A percentile compares a stretch with the other conserved stretches of the same genome.
phyloP scores from a whole-genome alignment of 2,888 invertebrate genomes.

The Acleris holmiana region DNA sequence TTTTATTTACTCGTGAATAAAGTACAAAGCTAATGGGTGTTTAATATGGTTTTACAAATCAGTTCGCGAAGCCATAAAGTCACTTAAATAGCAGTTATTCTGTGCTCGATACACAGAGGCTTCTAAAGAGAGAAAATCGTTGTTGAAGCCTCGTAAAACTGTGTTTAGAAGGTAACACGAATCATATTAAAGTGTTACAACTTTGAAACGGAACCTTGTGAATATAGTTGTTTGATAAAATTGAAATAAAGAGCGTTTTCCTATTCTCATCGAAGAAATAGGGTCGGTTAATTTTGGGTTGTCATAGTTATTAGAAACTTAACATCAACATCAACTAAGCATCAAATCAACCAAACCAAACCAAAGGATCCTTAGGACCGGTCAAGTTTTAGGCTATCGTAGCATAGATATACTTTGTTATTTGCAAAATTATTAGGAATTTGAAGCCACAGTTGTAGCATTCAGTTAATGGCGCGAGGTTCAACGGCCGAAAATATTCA shows the following conservation, averaged over 20 bases:
- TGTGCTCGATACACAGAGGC: not conserved
- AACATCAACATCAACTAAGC: too few relatives aligned
- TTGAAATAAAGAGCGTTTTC: too few relatives aligned
- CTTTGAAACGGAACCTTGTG: not conserved
- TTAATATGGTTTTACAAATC: not conserved
- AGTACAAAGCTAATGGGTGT: not conserved
- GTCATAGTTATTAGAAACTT: too few relatives aligned
- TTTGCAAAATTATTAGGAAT: not conserved
- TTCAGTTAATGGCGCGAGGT: not conserved
- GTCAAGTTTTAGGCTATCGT: too few relatives aligned
- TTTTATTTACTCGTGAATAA: too few relatives aligned
- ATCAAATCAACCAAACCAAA: too few relatives aligned
- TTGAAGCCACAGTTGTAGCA: not conserved
- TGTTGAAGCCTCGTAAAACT: not conserved
- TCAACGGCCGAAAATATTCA: slow-evolving; percentile 17
- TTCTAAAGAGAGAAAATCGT: not conserved
- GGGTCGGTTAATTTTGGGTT: too few relatives aligned
- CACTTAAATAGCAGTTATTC: not conserved
- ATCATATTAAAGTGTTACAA: not conserved
- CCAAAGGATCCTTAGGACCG: too few relatives aligned
- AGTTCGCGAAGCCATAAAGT: not conserved
- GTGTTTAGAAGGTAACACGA: not conserved
- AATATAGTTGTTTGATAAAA: too few relatives aligned
- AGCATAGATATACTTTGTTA: too few relatives aligned
- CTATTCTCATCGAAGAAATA: too few relatives aligned